Evolutionary conservation across 1,140 invertebrate genomes (phyloP).

Genomic region (Mercenaria mercenaria): DNA sequence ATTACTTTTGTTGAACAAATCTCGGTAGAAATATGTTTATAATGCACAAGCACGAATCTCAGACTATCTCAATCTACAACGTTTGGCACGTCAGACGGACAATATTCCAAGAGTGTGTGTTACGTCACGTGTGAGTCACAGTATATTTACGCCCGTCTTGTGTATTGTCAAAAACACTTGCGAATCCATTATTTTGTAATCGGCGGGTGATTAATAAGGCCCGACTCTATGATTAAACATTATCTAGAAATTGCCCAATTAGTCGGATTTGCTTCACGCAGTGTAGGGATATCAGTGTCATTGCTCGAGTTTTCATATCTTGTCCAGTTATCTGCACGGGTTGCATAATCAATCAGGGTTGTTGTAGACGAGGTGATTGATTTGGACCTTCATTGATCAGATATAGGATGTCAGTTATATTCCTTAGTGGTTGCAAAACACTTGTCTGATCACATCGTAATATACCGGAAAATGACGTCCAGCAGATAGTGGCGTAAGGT

Average conservation of each 20-base stretch:
- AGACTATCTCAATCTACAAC: no score
- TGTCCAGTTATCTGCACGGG: neutral
- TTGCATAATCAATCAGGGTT: neutral
- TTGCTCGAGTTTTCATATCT: neutral
- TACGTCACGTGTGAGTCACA: neutral
- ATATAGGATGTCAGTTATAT: constrained; percentile 4
- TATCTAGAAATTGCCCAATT: constrained; percentile 28
- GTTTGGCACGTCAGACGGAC: no score
- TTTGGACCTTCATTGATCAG: neutral
- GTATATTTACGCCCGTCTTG: neutral
- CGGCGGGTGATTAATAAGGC: neutral
- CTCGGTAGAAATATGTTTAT: no score
- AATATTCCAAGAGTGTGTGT: no score
- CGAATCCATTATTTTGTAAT: neutral
- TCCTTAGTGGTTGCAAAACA: constrained; percentile 6
- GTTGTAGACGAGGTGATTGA: neutral
- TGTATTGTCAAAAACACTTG: constrained; percentile 13
- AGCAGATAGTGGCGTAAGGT: neutral
- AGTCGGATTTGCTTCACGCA: neutral
- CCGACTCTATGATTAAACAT: neutral
- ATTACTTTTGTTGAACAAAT: no score
- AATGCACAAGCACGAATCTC: no score
- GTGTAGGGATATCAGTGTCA: neutral
- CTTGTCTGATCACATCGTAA: neutral
- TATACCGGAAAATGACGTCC: neutral